Evolutionary conservation across 1,140 invertebrate genomes (phyloP), one percentile per base, ranked within the genome.

Genomic region (Oncopeltus fasciatus): DNA sequence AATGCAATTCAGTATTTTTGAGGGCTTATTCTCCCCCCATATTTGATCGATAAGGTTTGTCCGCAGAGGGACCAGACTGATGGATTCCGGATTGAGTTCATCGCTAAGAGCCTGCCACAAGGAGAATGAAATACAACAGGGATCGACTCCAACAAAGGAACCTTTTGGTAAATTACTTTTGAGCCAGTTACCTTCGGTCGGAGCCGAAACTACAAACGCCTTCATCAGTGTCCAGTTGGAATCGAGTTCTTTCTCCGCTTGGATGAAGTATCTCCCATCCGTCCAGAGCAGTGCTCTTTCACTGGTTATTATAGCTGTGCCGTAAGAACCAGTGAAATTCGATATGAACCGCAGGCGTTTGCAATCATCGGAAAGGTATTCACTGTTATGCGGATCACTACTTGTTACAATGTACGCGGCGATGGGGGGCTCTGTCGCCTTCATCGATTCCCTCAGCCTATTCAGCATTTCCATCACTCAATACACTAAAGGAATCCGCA

Each of bases 21-120:
- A 26, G 8, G 87, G 83, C 63, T 80, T 74, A 24, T 83, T 75
- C 24, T 80, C 74, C n/a, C n/a, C n/a, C 85, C 92, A 92, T 0
- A 91, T 75, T 24, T 82, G 65, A 71, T 96, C 90, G n/a, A 96
- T 77, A 9, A 96, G 72, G 74, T 96, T 95, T 18, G 78, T 72
- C 21, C 77, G 69, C 0, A 95, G 80, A 0, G 90, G 78, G 16
- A 89, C 70, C 26, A 97, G 71, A 62, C 73, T 74, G 67, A 86
- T 82, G 8, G 86, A 88, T 18, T 77, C 76, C 14, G 69, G 65
- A 61, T 77, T 74, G 51, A 87, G 68, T 63, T 80, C 74, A 44
- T 77, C 78, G 57, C 84, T 73, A 47, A 95, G 71, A 2, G 80
- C 76, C 47, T 79, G 78, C 86, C 88, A 95, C 57, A 80, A 77